Base-by-base conservation (phyloP, 2,797 vertebrate species). In the Platalea minor region DNA sequence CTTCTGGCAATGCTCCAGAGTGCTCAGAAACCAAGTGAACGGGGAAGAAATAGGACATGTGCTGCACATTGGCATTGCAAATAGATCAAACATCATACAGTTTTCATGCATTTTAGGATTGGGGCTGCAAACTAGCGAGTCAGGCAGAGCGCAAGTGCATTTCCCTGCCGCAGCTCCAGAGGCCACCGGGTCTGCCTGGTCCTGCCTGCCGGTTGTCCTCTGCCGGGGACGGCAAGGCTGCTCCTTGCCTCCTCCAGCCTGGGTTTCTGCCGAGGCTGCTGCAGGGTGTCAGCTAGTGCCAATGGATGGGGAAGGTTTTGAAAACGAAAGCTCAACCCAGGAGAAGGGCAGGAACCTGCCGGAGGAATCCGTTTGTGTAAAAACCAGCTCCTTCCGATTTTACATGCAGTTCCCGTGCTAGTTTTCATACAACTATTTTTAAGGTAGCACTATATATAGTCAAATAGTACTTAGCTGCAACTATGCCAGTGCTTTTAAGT, bases 251-350 rank as follows among this genome's bases (percentile, higher is more conserved):
- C 17, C 46, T 79, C 24, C 59, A 54, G n/a, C 11, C n/a, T 9
- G 26, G 29, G 6, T 18, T 67, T 45, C 50, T 61, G 72, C 85
- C 0, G 19, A 51, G 75, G 64, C 77, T 82, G 59, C 74, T 67
- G 89, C 77, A 85, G 79, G 67, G 87, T 15, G 5, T 88, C 78
- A 80, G 78, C 72, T 89, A 70, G 56, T 20, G 84, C 91, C 84
- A 31, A 13, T 5, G 2, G 37, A 14, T 9, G 75, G 56, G 50
- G 92, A 81, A 50, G 46, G 59, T 76, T 91, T 63, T 46, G 45
- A 37, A 93, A 76, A 73, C 0, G 18, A 31, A 79, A 70, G 56
- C 1, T 13, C 4, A 4, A 7, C 18, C 54, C n/a, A 33, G 65
- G 81, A 82, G 70, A 64, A 82, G 43, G 56, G 64, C 72, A 89